Evolutionary conservation across 1,140 invertebrate genomes (phyloP).

Genomic region (Globodera rostochiensis): DNA sequence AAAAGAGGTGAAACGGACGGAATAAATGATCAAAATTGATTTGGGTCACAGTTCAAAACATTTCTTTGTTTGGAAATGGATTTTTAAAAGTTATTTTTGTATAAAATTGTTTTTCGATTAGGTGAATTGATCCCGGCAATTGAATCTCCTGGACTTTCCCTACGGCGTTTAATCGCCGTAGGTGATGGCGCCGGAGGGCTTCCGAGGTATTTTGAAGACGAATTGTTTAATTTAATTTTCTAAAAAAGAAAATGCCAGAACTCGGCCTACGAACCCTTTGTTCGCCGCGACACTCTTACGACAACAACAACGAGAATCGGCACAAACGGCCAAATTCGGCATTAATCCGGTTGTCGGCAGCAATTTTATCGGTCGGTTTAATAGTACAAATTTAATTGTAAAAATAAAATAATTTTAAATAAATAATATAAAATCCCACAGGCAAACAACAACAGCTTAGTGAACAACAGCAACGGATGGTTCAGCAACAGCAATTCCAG

Average conservation of each 20-base stretch:
- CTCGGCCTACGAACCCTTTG: not conserved
- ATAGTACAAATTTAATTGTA: no score
- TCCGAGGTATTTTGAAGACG: not conserved
- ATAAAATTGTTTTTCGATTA: not conserved
- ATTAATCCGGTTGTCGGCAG: not conserved
- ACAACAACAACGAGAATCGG: not conserved
- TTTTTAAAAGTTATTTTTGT: no score
- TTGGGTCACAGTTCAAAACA: no score
- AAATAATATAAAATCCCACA: no score
- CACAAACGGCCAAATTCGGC: not conserved
- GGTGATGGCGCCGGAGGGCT: not conserved
- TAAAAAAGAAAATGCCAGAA: not conserved
- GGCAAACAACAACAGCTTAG: not conserved
- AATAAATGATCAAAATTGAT: not conserved
- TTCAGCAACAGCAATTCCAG: not conserved
- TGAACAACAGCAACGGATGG: not conserved
- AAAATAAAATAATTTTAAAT: no score
- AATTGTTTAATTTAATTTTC: not conserved
- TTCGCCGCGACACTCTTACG: not conserved
- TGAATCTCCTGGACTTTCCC: not conserved
- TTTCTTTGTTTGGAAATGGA: no score
- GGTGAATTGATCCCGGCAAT: not conserved
- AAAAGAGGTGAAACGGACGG: not conserved
- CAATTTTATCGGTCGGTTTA: not conserved
- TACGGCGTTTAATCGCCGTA: not conserved